phyloP scores from a whole-genome alignment of 2,113 vertebrate species.

The Bungarus multicinctus region DNA sequence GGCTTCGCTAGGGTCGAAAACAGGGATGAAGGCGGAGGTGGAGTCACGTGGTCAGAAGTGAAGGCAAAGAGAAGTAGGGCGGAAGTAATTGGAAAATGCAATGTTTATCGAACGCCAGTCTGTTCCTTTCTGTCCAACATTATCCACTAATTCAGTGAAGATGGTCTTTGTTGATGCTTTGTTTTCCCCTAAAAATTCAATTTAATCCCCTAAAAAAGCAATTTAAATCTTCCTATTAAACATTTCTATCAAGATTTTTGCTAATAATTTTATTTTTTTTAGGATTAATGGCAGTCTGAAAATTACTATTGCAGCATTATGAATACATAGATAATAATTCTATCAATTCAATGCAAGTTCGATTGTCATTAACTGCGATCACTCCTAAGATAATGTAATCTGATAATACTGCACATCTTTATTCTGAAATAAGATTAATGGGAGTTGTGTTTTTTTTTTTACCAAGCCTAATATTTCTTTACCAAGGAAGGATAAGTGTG shows the following conservation, averaged over 20 bases:
- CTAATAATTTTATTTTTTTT: background rate
- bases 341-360: background rate
- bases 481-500: background rate
- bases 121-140: background rate
- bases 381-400: background rate
- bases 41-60: background rate
- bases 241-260: background rate
- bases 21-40: too few relatives aligned
- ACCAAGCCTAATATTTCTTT: background rate
- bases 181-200: background rate
- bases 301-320: background rate
- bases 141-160: background rate
- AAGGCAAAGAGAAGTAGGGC: background rate
- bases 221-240: background rate
- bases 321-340: background rate
- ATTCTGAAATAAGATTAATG: background rate
- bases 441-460: background rate
- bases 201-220: background rate
- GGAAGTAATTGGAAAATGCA: background rate
- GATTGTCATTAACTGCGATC: background rate
- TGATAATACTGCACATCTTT: background rate
- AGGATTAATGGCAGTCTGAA: background rate
- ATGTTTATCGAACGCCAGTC: background rate
- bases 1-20: background rate
- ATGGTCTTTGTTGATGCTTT: background rate